These are phyloP conservation scores for Oophaga sylvatica DNA, from an alignment of 2,797 vertebrate species.

Conservation along the genomic window DNA sequence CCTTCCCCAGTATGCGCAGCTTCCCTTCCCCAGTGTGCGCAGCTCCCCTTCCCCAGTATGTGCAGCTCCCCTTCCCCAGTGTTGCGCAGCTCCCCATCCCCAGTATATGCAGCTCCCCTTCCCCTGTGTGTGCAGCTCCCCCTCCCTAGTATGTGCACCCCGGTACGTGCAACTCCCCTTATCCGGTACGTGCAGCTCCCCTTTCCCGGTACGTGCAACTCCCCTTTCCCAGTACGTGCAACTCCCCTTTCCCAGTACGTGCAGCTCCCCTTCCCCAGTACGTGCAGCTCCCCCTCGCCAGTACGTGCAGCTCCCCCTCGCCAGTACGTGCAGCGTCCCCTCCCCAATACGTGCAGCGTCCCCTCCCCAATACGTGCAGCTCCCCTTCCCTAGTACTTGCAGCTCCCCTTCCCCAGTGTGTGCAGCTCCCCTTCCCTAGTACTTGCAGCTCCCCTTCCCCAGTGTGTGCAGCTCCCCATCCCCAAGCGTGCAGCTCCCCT, in stretches of 20 bases:
- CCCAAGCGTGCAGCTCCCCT: too few species aligned
- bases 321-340: neutral
- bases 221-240: neutral
- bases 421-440: neutral
- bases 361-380: neutral
- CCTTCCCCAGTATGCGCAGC: neutral
- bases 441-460: too few species aligned
- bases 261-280: neutral
- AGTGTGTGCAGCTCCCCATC: too few species aligned
- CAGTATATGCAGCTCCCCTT: neutral
- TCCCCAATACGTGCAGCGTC: fast-evolving
- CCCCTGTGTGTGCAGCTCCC: neutral
- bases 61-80: neutral
- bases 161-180: neutral
- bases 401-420: neutral
- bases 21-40: neutral
- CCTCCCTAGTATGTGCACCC: neutral
- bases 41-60: neutral
- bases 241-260: neutral
- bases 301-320: neutral
- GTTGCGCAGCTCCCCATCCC: neutral
- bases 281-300: neutral
- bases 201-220: neutral
- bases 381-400: neutral
- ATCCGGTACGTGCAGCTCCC: neutral